Evolutionary conservation across 2,888 invertebrate genomes (phyloP).

Genomic region (Agonopterix subpropinquella): DNA sequence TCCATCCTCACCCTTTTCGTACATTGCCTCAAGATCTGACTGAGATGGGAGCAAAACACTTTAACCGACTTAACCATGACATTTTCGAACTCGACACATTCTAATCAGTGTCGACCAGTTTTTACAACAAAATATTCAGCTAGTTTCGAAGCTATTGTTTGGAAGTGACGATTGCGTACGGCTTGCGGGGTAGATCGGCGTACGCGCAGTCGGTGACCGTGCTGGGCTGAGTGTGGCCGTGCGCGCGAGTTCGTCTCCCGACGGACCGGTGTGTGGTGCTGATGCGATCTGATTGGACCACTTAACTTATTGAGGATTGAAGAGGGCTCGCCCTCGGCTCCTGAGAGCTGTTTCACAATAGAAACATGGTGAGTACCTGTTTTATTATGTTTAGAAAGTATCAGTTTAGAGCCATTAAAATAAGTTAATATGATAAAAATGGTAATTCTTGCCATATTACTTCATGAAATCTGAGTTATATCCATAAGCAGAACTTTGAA

Average conservation of each 20-base stretch:
- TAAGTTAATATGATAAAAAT: too few species aligned
- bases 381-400: too few species aligned
- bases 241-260: slow-evolving; percentile 24
- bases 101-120: slow-evolving; percentile 1
- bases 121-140: neutral
- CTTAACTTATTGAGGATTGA: slow-evolving; percentile 39
- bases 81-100: slow-evolving; percentile 1
- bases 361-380: slow-evolving; percentile 39
- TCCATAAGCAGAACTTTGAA: too few species aligned
- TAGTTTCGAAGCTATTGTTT: slow-evolving; percentile 3
- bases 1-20: too few species aligned
- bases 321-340: slow-evolving; percentile 31
- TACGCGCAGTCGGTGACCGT: slow-evolving; percentile 43
- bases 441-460: too few species aligned
- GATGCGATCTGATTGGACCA: slow-evolving; percentile 53
- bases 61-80: slow-evolving; percentile 1
- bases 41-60: too few species aligned
- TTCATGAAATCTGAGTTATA: too few species aligned
- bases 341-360: neutral
- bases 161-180: slow-evolving; percentile 2
- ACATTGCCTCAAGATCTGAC: too few species aligned
- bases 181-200: slow-evolving; percentile 1
- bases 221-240: slow-evolving; percentile 37
- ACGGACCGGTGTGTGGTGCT: slow-evolving; percentile 18
- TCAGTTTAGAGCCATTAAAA: too few species aligned